Evolutionary conservation across 2,113 vertebrate genomes (phyloP).

Genomic region (Phoxinus phoxinus): DNA sequence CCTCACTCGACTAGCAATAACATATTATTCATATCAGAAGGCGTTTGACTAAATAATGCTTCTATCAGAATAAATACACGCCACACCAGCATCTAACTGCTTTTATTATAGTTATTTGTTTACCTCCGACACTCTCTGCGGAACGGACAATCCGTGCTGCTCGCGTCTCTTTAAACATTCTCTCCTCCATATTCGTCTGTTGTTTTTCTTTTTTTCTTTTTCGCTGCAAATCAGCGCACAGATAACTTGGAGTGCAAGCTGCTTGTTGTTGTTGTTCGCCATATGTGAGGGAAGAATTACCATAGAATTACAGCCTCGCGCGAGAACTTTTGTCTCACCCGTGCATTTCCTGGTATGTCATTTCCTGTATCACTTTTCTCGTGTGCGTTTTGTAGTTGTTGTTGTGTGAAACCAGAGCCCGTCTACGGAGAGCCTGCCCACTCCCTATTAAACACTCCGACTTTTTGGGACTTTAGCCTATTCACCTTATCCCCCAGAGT

Average conservation of each 20-base stretch:
- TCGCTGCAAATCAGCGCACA: constrained; percentile 5
- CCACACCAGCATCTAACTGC: no score
- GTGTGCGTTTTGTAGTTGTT: not conserved
- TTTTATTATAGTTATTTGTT: not conserved
- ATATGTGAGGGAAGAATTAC: not conserved
- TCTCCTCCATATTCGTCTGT: not conserved
- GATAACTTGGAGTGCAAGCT: not conserved
- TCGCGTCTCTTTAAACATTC: not conserved
- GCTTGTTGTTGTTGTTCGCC: not conserved
- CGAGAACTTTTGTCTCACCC: not conserved
- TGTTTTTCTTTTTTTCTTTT: not conserved
- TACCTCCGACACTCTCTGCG: not conserved
- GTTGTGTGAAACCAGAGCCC: no score
- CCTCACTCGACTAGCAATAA: constrained; percentile 7
- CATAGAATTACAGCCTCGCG: not conserved
- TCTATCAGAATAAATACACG: no score
- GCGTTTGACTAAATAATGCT: no score
- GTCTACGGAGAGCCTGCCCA: no score
- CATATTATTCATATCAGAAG: no score
- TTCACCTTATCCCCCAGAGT: no score
- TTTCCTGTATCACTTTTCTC: not conserved
- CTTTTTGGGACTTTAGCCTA: no score
- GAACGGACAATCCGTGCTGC: not conserved
- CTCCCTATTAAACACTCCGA: no score
- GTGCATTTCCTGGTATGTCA: not conserved